Evolutionary conservation across 2,888 invertebrate species (phyloP), one percentile per base, ranked within the genome.

Genomic region (Atethmia centrago): DNA sequence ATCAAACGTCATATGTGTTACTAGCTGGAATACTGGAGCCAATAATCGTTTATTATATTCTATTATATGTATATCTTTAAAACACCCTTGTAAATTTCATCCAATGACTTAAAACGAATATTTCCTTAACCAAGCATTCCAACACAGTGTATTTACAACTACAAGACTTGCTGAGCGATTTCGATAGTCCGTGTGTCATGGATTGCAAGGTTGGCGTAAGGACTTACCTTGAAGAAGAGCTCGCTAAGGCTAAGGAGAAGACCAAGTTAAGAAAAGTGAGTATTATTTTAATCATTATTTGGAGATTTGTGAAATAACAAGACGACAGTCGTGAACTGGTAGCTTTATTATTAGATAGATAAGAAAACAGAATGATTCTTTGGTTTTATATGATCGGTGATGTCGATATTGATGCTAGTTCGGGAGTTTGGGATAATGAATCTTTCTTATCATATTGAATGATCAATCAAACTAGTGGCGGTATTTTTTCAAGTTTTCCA

Each of bases 191-290:
- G 0, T 99, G 99, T 91, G 99, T 99, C 4, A 99, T 99, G 99
- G 99, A 99, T 95, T 99, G 99, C 94, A 99, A 99, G 95, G 98
- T 99, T 86, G 99, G 99, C 49, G 98, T 99, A 47, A 97, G 99
- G 88, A 99, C 99, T 0, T 99, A 99, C 93, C 96, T 99, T 79
- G 99, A 99, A 93, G 99, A 99, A 89, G 99, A 99, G 93, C 96
- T 99, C 14, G 98, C 98, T 31, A 99, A 99, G 94, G 99, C 99
- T 16, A 98, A 99, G 92, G 99, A 99, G 92, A 99, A 99, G 94
- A 99, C 99, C 31, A 99, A 99, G 92, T 94, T 99, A 82, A 97
- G 98, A 95, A 98, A 98, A 97, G 98, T 98, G 92, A 94, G 95
- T 94, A 71, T 31, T 14, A 36, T 4, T 42, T 25, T 28, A 19